A percentile compares a stretch with the other conserved stretches of the same genome.
These are phyloP conservation scores for Eupithecia abbreviata DNA, from an alignment of 2,888 invertebrate genomes.

Conservation along the genomic window DNA sequence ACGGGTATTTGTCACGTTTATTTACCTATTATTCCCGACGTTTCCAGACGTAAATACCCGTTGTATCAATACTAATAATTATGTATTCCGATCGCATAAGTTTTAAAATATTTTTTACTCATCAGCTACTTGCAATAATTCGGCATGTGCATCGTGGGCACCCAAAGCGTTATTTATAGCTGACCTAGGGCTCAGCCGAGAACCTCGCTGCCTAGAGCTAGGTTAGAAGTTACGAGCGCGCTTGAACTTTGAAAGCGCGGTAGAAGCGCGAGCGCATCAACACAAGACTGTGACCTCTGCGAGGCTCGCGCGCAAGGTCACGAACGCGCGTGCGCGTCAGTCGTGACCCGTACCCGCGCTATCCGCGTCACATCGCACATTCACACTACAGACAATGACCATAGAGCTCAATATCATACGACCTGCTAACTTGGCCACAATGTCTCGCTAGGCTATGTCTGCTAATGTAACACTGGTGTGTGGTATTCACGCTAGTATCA, in stretches of 20 bases:
- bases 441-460: slow-evolving; percentile 59
- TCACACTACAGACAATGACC: slow-evolving; percentile 63
- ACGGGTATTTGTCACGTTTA: too few relatives aligned
- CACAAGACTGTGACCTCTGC: slow-evolving; percentile 78
- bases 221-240: slow-evolving; percentile 42
- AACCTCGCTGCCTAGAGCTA: slow-evolving; percentile 14
- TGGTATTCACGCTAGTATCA: slow-evolving; percentile 50
- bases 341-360: slow-evolving; percentile 75
- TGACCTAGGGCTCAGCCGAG: slow-evolving; percentile 11
- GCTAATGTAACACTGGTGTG: slow-evolving; percentile 57
- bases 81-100: too few relatives aligned
- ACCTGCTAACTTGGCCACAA: slow-evolving; percentile 54
- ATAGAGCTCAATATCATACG: slow-evolving; percentile 72
- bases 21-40: too few relatives aligned
- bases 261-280: slow-evolving; percentile 71
- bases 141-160: not conserved
- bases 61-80: too few relatives aligned
- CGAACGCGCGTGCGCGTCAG: slow-evolving; percentile 81
- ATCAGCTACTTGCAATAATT: not conserved
- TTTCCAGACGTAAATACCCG: too few relatives aligned
- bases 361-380: slow-evolving; percentile 57
- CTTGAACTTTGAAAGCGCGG: slow-evolving; percentile 63
- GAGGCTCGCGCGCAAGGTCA: slow-evolving; percentile 82
- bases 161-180: not conserved
- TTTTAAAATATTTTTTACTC: too few relatives aligned